phyloP scores from a whole-genome alignment of 2,888 invertebrate genomes.

The Dryococelus australis region DNA sequence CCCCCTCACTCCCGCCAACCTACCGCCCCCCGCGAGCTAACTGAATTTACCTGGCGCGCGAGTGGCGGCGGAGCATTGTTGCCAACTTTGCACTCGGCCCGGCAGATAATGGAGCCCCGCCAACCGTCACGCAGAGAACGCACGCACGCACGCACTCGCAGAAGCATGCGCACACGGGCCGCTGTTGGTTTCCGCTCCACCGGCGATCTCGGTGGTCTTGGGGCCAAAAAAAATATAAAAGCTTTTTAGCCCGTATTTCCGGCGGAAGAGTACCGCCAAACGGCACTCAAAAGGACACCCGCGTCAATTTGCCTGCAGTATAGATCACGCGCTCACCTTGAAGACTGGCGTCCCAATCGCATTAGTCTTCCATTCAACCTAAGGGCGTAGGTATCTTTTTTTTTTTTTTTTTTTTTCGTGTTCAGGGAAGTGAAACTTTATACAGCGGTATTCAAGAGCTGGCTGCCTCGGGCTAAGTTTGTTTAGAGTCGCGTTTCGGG shows the following conservation, averaged over 20 bases:
- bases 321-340: neutral
- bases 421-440: neutral
- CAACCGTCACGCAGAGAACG: neutral
- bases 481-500: no score
- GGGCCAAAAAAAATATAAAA: neutral
- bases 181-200: neutral
- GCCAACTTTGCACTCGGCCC: neutral
- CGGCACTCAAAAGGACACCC: neutral
- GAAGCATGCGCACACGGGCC: neutral
- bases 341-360: neutral
- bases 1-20: neutral
- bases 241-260: neutral
- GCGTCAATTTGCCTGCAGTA: neutral
- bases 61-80: neutral
- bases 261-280: neutral
- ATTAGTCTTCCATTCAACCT: neutral
- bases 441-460: no score
- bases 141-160: neutral
- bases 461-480: no score
- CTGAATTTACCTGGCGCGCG: conserved; percentile 7
- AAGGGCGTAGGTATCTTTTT: neutral
- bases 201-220: neutral
- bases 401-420: neutral
- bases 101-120: neutral
- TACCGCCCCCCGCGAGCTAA: neutral